These are phyloP conservation scores for Trichogramma evanescens DNA, from an alignment of 2,888 invertebrate genomes.

Conservation along the genomic window DNA sequence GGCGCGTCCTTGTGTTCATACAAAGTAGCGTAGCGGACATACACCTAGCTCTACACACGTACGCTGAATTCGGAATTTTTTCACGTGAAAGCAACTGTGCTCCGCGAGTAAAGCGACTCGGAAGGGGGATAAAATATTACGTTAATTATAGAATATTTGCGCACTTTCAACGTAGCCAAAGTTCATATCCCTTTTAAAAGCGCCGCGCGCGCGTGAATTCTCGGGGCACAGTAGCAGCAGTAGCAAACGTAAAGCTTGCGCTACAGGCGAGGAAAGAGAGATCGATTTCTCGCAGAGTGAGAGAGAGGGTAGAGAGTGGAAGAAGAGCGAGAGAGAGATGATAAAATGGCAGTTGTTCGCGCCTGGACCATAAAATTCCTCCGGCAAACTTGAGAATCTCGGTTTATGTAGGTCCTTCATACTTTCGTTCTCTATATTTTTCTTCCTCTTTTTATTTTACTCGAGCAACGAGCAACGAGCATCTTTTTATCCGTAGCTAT, in stretches of 20 bases:
- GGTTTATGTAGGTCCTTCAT: background rate
- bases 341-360: slow-evolving; percentile 16
- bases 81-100: slow-evolving; percentile 27
- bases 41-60: background rate
- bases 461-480: background rate
- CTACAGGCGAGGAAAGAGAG: background rate
- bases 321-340: background rate
- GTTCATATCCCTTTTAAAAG: slow-evolving; percentile 19
- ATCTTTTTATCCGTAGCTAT: background rate
- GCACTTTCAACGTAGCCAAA: slow-evolving; percentile 4
- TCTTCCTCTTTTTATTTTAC: background rate
- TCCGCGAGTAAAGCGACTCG: background rate
- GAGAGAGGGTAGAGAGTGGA: no score
- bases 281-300: slow-evolving; percentile 11
- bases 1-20: slow-evolving; percentile 1
- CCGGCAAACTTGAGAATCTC: slow-evolving; percentile 1
- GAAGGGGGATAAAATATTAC: slow-evolving; percentile 31
- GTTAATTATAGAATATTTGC: slow-evolving; percentile 34
- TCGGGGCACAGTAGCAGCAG: background rate
- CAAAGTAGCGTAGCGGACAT: background rate
- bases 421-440: background rate
- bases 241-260: slow-evolving; percentile 12
- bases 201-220: slow-evolving; percentile 1
- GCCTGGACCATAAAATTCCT: slow-evolving; percentile 18
- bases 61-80: slow-evolving; percentile 30